A percentile compares a stretch with the other conserved stretches of the same genome.
phyloP scores from a whole-genome alignment of 2,888 invertebrate species.

The Agriopis leucophaearia region DNA sequence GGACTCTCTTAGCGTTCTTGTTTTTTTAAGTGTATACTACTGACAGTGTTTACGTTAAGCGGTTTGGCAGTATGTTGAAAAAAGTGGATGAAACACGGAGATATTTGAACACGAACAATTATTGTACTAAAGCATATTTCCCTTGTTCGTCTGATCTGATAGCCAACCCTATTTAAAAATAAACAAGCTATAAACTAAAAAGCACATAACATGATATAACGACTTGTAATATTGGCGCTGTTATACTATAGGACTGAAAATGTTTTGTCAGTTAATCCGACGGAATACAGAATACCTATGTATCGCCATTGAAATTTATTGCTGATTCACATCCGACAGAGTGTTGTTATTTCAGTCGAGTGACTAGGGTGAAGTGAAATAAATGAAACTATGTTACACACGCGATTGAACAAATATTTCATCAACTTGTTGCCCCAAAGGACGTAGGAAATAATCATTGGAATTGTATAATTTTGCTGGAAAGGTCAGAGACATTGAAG shows the following conservation, averaged over 20 bases:
- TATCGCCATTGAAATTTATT: slow-evolving; percentile 74
- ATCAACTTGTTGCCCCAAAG: slow-evolving; percentile 82
- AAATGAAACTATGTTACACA: slow-evolving; percentile 84
- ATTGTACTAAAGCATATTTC: no score
- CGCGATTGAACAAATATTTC: slow-evolving; percentile 84
- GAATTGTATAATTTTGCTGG: slow-evolving; percentile 42
- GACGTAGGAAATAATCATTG: slow-evolving; percentile 71
- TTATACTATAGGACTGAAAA: slow-evolving; percentile 11
- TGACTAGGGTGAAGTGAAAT: slow-evolving; percentile 81
- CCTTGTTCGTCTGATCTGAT: no score
- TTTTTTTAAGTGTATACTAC: no score
- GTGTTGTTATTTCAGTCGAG: slow-evolving; percentile 81
- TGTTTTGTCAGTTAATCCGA: slow-evolving; percentile 38
- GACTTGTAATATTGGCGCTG: neutral
- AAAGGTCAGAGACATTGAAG: slow-evolving; percentile 35
- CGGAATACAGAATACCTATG: slow-evolving; percentile 48
- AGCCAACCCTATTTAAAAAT: no score
- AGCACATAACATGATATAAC: neutral
- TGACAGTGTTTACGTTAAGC: no score
- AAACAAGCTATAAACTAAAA: neutral
- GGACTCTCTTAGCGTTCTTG: no score
- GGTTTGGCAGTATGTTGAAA: no score
- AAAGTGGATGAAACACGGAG: no score
- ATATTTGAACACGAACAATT: no score
- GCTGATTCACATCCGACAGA: slow-evolving; percentile 77